Evolutionary conservation across 2,113 vertebrate genomes (phyloP), one percentile per base, ranked within the genome.

Genomic region (Pelecanus crispus): DNA sequence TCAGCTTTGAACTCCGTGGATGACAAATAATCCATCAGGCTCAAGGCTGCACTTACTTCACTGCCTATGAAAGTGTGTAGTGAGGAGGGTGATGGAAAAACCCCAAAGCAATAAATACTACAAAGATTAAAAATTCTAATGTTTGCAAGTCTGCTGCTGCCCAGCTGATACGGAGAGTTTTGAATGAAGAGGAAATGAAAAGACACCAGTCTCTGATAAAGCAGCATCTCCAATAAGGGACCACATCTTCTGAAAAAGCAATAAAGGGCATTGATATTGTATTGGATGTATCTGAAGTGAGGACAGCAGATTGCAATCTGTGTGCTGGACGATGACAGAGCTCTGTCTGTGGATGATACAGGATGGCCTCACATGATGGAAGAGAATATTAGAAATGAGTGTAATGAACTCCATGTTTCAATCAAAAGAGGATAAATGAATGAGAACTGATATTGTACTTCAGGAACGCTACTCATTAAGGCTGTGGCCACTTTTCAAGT

Each of bases 141-240:
- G 96, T 97, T 96, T 87, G 90, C 81, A 81, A 96, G 97, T 71
- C 89, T 90, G 94, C 88, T 72, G 93, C 80, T 95, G 86, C 90
- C 90, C 90, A 86, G 86, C 91, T 95, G 97, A 97, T 97, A 96
- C 0, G 63, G 87, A 85, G 89, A 72, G 83, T 63, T 96, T 63
- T 96, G 87, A 97, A 97, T 95, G 84, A 92, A 96, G 50, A 97
- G 97, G 97, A 97, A 97, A 97, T 97, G 97, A 97, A 97, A 96
- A 97, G 96, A 95, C 96, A 90, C 94, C 90, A 55, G 95, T 53
- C 80, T 68, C 96, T 96, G 97, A 97, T 97, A 97, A 97, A 97
- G 90, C 74, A 92, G 78, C 91, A 77, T 91, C 94, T 90, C 90
- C 94, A 97, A 95, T 96, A 96, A 95, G 94, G 77, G 79, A 36